phyloP scores from a whole-genome alignment of 2,113 vertebrate genomes.

The Tinamus guttatus region DNA sequence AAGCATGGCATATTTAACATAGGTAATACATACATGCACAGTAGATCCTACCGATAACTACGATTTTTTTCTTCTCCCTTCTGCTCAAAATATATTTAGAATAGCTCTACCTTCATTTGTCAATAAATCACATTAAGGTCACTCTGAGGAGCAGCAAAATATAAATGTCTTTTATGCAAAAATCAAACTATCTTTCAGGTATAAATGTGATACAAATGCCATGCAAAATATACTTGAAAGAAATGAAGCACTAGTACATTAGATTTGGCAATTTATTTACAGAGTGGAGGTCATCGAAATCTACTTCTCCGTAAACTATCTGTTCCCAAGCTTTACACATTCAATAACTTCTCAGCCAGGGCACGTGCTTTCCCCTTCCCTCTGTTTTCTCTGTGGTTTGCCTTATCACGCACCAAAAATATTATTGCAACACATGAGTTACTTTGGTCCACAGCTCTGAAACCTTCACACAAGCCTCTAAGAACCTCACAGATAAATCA shows the following conservation, averaged over 20 bases:
- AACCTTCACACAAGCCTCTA: neutral
- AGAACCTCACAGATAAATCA: conserved; percentile 62
- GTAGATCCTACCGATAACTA: conserved; percentile 20
- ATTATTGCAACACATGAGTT: conserved; percentile 51
- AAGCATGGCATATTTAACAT: neutral
- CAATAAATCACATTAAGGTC: conserved; percentile 59
- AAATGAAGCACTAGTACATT: conserved; percentile 49
- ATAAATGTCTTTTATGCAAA: neutral
- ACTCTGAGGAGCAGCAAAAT: conserved; percentile 16
- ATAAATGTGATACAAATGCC: conserved; percentile 32
- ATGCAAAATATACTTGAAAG: conserved; percentile 46
- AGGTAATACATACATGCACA: neutral
- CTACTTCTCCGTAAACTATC: conserved; percentile 43
- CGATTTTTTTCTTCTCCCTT: conserved; percentile 14
- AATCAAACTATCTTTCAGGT: neutral
- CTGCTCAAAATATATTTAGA: neutral
- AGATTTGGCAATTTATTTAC: conserved; percentile 55
- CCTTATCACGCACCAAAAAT: conserved; percentile 54
- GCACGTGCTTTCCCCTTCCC: neutral
- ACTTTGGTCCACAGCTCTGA: conserved; percentile 20
- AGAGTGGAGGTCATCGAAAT: conserved; percentile 41
- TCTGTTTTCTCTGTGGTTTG: conserved; percentile 52
- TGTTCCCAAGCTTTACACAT: conserved; percentile 60
- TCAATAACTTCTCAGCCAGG: conserved; percentile 41
- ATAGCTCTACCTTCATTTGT: neutral